Percentiles rank a stretch among this genome's conserved stretches.
These are phyloP conservation scores for Danaus plexippus DNA, from an alignment of 1,140 invertebrate genomes.

Conservation along the genomic window DNA sequence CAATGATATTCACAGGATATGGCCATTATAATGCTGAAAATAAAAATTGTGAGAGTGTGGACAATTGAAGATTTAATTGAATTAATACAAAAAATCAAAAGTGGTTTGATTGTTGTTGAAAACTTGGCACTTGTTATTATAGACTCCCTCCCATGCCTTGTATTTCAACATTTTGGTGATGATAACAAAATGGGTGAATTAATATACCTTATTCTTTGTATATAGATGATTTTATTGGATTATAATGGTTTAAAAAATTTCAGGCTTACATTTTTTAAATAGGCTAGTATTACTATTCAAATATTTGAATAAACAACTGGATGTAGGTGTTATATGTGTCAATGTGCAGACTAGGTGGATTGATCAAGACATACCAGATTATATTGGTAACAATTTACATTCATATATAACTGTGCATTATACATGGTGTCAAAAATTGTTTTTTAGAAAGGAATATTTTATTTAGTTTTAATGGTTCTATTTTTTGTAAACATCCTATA, in stretches of 20 bases:
- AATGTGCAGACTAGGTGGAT: conserved; percentile 75
- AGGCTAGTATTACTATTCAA: conserved; percentile 71
- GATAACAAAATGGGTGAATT: conserved; percentile 58
- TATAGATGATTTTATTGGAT: conserved; percentile 1
- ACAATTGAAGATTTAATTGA: conserved; percentile 68
- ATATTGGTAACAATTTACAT: conserved; percentile 37
- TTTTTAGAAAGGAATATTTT: too few relatives aligned
- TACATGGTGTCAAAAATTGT: too few relatives aligned
- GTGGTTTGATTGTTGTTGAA: conserved; percentile 38
- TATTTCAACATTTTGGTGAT: conserved; percentile 65
- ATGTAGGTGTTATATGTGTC: conserved; percentile 71
- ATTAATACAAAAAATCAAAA: conserved; percentile 63
- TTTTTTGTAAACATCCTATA: conserved; percentile 1
- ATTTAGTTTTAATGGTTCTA: background rate
- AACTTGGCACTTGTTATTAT: conserved; percentile 72
- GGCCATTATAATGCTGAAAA: conserved; percentile 55
- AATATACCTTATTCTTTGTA: conserved; percentile 14
- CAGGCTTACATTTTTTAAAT: conserved; percentile 69
- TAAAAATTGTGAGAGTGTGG: conserved; percentile 58
- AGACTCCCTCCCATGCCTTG: conserved; percentile 75
- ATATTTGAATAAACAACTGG: conserved; percentile 68
- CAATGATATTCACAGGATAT: conserved; percentile 50
- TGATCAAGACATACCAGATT: conserved; percentile 53
- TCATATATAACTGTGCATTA: too few relatives aligned
- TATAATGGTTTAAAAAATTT: conserved; percentile 18